phyloP scores from a whole-genome alignment of 1,140 invertebrate species.

The Ctenoplectra terminalis region DNA sequence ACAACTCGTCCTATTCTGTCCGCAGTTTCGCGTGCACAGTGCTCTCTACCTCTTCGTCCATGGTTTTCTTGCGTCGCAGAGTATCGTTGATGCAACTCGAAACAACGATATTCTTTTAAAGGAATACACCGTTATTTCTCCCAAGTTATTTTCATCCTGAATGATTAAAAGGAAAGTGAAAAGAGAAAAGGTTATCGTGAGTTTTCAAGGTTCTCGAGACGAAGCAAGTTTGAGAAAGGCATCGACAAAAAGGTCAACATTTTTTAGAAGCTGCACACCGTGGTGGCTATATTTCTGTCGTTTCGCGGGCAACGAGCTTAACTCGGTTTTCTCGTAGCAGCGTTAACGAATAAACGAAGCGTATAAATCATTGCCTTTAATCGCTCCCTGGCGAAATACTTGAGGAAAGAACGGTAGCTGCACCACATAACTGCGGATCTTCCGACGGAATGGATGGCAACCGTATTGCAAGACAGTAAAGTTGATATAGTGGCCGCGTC shows the following conservation, averaged over 20 bases:
- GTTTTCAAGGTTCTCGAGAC: neutral
- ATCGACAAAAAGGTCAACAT: neutral
- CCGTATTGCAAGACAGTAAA: constrained; percentile 51
- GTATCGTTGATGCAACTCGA: neutral
- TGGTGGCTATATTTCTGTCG: neutral
- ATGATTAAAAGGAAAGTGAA: too few relatives aligned
- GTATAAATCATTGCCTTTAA: constrained; percentile 60
- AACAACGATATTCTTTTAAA: too few relatives aligned
- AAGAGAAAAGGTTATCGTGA: too few relatives aligned
- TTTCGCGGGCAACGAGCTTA: neutral
- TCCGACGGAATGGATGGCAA: constrained; percentile 28
- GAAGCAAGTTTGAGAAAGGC: neutral
- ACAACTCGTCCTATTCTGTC: too few relatives aligned
- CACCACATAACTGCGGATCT: constrained; percentile 28
- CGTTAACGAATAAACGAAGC: constrained; percentile 38
- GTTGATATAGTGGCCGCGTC: constrained; percentile 51
- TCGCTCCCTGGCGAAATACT: constrained; percentile 31
- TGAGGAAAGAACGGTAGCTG: neutral
- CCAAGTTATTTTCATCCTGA: too few relatives aligned
- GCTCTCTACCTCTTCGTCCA: neutral
- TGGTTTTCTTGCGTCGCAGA: neutral
- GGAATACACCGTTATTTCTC: too few relatives aligned
- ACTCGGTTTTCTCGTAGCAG: neutral
- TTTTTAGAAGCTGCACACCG: neutral
- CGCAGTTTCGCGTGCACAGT: too few relatives aligned